These are phyloP conservation scores for Tychaedon coryphoeus DNA, from an alignment of 2,113 vertebrate genomes.

Conservation along the genomic window DNA sequence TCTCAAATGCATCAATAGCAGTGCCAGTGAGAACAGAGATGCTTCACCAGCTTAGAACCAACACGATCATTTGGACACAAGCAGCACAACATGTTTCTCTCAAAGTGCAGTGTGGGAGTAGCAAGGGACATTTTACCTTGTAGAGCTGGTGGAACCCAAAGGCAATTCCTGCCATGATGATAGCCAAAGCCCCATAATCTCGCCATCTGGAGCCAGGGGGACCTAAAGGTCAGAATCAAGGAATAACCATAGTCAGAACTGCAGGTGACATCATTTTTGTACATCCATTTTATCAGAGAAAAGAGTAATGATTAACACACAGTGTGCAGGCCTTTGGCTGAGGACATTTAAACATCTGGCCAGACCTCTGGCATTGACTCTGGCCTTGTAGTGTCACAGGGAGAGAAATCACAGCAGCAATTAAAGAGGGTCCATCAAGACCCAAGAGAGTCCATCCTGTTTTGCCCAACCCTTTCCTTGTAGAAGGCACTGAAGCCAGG, in stretches of 20 bases:
- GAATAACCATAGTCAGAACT: not conserved
- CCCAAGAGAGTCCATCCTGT: not conserved
- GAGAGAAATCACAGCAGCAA: not conserved
- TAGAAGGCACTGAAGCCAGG: not conserved
- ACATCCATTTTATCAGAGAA: not conserved
- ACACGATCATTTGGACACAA: not conserved
- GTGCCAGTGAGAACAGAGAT: not conserved
- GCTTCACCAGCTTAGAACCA: not conserved
- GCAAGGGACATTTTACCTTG: slow-evolving; percentile 73
- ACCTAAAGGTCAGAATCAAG: slow-evolving; percentile 61
- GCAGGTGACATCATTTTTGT: not conserved
- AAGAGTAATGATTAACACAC: not conserved
- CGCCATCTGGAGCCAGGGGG: slow-evolving; percentile 88
- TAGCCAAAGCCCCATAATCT: slow-evolving; percentile 90
- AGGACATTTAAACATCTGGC: not conserved
- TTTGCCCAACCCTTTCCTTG: not conserved
- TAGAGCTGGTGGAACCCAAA: slow-evolving; percentile 96
- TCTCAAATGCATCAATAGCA: not conserved
- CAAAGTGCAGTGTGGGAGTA: not conserved
- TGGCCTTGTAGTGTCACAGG: not conserved
- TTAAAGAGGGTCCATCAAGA: not conserved
- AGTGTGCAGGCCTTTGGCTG: not conserved
- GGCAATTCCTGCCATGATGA: slow-evolving; percentile 92
- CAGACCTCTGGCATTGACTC: not conserved
- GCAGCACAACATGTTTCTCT: not conserved